Conservation (phyloP, 2,888 invertebrate genomes). For the Erebia ligea region DNA sequence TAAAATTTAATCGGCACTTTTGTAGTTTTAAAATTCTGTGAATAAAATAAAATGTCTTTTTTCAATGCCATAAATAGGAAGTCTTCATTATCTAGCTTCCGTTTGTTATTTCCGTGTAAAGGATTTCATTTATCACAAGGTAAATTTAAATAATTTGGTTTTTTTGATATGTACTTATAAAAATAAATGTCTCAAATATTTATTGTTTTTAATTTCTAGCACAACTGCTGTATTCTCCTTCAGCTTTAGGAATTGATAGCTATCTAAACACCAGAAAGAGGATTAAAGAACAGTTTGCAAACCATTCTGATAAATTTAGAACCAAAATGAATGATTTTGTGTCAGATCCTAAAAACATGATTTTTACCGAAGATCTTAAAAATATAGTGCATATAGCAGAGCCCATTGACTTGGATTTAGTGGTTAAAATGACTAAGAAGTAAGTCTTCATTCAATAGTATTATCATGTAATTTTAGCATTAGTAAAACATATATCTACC, state of each 20-base stretch:
- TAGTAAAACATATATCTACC: not conserved
- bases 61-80: constrained; percentile 52
- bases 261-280: constrained; percentile 81
- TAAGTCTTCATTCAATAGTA: constrained; percentile 53
- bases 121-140: constrained; percentile 44
- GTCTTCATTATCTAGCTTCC: constrained; percentile 47
- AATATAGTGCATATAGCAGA: constrained; percentile 89
- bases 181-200: not conserved
- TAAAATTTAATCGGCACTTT: constrained; percentile 18
- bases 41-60: constrained; percentile 53
- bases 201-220: constrained; percentile 55
- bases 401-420: constrained; percentile 84
- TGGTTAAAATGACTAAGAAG: constrained; percentile 88
- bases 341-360: constrained; percentile 83
- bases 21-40: not conserved
- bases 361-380: constrained; percentile 94
- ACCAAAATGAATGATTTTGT: constrained; percentile 87
- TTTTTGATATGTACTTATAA: not conserved
- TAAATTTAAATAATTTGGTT: constrained; percentile 18
- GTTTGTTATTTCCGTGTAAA: constrained; percentile 50
- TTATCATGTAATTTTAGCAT: not conserved
- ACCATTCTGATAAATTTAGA: constrained; percentile 86
- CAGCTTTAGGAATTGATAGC: constrained; percentile 85
- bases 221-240: constrained; percentile 78
- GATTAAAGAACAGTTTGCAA: constrained; percentile 83